Percentiles rank a stretch among this genome's conserved stretches.
Evolutionary conservation across 2,888 invertebrate species (phyloP).

Genomic region (Agrotis exclamationis): DNA sequence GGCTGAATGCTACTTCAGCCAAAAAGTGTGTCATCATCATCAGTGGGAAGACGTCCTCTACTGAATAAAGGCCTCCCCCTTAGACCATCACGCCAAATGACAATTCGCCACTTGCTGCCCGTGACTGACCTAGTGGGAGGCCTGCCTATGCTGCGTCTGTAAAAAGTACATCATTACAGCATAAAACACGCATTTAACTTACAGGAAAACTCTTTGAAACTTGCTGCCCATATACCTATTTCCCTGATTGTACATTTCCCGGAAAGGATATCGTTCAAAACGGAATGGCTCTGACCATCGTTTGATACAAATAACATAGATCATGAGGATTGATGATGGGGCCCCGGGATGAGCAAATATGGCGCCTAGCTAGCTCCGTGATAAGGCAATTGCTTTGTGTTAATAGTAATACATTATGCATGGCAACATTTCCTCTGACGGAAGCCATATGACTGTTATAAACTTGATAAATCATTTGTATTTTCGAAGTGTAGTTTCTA

Average conservation of each 20-base stretch:
- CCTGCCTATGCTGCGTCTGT: too few species aligned
- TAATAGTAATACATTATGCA: slow-evolving; percentile 24
- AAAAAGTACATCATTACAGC: too few species aligned
- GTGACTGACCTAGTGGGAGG: too few species aligned
- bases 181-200: too few species aligned
- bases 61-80: too few species aligned
- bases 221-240: too few species aligned
- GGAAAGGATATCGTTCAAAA: slow-evolving; percentile 4
- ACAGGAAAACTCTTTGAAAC: too few species aligned
- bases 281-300: slow-evolving; percentile 7
- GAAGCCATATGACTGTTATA: slow-evolving; percentile 1
- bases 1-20: too few species aligned
- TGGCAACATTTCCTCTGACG: slow-evolving; percentile 17
- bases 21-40: too few species aligned
- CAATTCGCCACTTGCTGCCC: too few species aligned
- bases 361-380: slow-evolving; percentile 6
- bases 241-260: neutral
- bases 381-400: slow-evolving; percentile 33
- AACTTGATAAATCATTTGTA: neutral
- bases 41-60: too few species aligned
- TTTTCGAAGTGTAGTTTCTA: neutral
- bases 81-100: too few species aligned
- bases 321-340: slow-evolving; percentile 25
- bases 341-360: slow-evolving; percentile 12
- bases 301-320: slow-evolving; percentile 36